These are phyloP conservation scores for Columba guinea DNA, from an alignment of 2,797 vertebrate species.

Conservation along the genomic window DNA sequence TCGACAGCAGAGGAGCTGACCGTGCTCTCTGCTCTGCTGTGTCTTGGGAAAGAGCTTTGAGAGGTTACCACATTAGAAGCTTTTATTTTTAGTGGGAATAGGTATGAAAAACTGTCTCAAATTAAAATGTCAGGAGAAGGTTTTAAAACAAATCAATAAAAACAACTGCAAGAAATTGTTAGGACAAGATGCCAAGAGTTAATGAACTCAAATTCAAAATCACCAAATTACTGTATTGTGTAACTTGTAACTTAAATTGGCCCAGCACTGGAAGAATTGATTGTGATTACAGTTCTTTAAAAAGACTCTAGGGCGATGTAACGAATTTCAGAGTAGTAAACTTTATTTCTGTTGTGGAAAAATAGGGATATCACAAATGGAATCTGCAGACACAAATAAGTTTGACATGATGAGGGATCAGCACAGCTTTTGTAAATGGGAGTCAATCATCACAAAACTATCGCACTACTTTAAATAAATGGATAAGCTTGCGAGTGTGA, in stretches of 20 bases:
- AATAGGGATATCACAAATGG: not conserved
- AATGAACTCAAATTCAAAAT: not conserved
- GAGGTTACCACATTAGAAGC: not conserved
- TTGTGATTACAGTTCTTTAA: not conserved
- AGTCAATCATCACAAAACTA: not conserved
- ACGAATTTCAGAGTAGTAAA: not conserved
- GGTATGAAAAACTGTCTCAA: not conserved
- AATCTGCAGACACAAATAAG: not conserved
- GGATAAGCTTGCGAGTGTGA: not conserved
- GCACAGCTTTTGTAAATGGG: not conserved
- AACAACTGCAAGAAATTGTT: not conserved
- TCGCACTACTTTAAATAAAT: not conserved
- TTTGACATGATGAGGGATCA: not conserved
- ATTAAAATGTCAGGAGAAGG: not conserved
- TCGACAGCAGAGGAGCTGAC: not conserved
- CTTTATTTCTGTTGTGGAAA: not conserved
- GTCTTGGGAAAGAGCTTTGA: not conserved
- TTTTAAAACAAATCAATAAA: slow-evolving; percentile 15
- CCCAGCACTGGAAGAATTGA: not conserved
- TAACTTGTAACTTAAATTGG: not conserved
- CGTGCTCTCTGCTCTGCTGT: not conserved
- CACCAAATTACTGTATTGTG: not conserved
- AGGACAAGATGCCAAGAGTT: not conserved
- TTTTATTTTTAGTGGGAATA: not conserved
- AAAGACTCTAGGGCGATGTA: not conserved